Evolutionary conservation across 2,797 vertebrate species (phyloP).

Genomic region (Brachymystax lenok): DNA sequence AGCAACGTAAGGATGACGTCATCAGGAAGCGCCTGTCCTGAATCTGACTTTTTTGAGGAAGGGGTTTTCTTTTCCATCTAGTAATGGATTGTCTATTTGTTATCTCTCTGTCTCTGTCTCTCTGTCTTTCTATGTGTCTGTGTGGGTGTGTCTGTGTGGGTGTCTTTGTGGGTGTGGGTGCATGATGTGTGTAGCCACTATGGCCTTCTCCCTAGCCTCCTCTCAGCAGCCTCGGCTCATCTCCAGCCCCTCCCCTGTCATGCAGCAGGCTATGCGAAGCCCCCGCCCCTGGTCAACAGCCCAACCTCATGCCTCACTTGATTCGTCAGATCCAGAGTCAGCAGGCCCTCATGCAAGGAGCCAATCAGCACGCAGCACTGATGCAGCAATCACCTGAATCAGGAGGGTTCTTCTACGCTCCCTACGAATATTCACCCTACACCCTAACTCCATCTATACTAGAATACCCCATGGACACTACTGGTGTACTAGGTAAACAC

Average conservation of each 20-base stretch:
- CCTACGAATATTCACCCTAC: constrained; percentile 94
- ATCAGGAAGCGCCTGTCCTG: background rate
- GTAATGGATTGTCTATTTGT: constrained; percentile 55
- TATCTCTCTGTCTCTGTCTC: background rate
- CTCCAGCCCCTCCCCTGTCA: constrained; percentile 90
- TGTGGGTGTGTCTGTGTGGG: too few relatives aligned
- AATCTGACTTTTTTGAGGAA: constrained; percentile 55
- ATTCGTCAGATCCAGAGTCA: constrained; percentile 98
- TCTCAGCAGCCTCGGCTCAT: constrained; percentile 95
- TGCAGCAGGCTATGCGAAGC: constrained; percentile 88
- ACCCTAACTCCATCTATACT: constrained; percentile 97
- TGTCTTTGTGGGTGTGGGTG: background rate
- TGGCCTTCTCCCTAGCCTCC: constrained; percentile 90
- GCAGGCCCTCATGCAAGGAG: constrained; percentile 88
- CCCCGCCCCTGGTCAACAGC: constrained; percentile 86
- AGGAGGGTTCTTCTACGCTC: constrained; percentile 94
- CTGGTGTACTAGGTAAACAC: constrained; percentile 94
- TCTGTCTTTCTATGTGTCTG: too few relatives aligned
- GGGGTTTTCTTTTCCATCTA: constrained; percentile 56
- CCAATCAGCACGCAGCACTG: constrained; percentile 90
- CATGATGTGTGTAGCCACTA: constrained; percentile 64
- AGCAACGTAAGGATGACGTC: constrained; percentile 90
- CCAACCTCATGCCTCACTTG: constrained; percentile 95
- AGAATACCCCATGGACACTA: constrained; percentile 98
- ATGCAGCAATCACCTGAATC: constrained; percentile 91